These are phyloP conservation scores for Lepidotrigona ventralis DNA, from an alignment of 1,140 invertebrate genomes.

Conservation along the genomic window DNA sequence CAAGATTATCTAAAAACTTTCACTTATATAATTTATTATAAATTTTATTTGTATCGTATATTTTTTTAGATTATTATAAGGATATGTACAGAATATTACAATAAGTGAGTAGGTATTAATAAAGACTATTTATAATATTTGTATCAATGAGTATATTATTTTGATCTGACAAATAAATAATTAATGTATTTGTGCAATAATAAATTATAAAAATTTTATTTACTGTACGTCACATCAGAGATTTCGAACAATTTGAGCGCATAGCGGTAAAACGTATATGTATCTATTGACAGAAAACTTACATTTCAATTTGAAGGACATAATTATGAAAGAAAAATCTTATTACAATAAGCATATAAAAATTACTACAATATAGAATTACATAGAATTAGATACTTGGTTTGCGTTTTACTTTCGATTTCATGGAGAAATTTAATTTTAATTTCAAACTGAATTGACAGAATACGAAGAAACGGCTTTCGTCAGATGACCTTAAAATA, in stretches of 20 bases:
- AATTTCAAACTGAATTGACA: too few species aligned
- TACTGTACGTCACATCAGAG: neutral
- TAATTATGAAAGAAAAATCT: too few species aligned
- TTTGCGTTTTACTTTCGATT: too few species aligned
- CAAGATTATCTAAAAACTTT: neutral
- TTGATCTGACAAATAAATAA: neutral
- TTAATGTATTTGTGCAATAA: neutral
- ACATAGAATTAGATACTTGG: too few species aligned
- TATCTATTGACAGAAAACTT: too few species aligned
- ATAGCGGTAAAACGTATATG: too few species aligned
- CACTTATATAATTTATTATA: slow-evolving; percentile 11
- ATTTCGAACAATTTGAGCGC: neutral
- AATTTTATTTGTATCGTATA: slow-evolving; percentile 11
- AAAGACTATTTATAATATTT: neutral
- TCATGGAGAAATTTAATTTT: too few species aligned
- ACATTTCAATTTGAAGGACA: too few species aligned
- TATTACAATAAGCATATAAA: too few species aligned
- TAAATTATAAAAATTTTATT: neutral
- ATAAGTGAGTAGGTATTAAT: neutral
- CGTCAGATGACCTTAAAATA: too few species aligned
- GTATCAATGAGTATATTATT: neutral
- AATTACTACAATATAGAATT: too few species aligned
- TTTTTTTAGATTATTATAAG: neutral
- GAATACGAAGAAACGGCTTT: too few species aligned
- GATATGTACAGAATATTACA: neutral